These are phyloP conservation scores for Ridgeia piscesae DNA, from an alignment of 1,140 invertebrate genomes.

Conservation along the genomic window DNA sequence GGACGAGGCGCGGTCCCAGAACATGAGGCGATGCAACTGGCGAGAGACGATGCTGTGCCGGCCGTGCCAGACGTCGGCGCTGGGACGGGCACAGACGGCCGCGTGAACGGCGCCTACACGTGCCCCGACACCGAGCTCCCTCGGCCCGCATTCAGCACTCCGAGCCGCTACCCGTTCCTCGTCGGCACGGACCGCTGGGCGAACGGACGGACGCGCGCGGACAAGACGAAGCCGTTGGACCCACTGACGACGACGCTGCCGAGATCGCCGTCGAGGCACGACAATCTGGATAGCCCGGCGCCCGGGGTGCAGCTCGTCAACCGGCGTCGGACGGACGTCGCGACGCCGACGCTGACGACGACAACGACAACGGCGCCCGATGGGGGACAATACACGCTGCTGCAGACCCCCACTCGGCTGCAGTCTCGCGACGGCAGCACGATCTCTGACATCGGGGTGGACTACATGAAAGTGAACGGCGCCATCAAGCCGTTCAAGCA, in stretches of 20 bases:
- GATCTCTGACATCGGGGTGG: conserved; percentile 83
- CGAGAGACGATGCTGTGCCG: neutral
- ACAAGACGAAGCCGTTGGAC: neutral
- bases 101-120: conserved; percentile 46
- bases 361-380: neutral
- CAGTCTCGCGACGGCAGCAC: conserved; percentile 33
- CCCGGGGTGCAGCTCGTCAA: neutral
- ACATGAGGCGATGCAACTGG: neutral
- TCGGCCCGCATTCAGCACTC: conserved; percentile 32
- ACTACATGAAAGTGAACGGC: conserved; percentile 93
- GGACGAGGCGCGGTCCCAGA: neutral
- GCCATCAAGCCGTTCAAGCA: conserved; percentile 95
- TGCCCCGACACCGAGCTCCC: conserved; percentile 50
- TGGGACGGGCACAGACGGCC: conserved; percentile 19
- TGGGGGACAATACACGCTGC: neutral
- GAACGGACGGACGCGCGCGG: conserved; percentile 12
- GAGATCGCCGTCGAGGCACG: conserved; percentile 4
- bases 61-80: conserved; percentile 8
- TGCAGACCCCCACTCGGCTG: neutral
- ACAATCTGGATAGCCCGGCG: conserved; percentile 30
- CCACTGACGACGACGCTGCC: conserved; percentile 7
- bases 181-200: neutral
- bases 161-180: neutral
- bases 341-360: conserved; percentile 15
- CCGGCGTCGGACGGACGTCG: neutral